Conservation (phyloP, 2,113 vertebrate species). For the Poecilia latipinna region DNA sequence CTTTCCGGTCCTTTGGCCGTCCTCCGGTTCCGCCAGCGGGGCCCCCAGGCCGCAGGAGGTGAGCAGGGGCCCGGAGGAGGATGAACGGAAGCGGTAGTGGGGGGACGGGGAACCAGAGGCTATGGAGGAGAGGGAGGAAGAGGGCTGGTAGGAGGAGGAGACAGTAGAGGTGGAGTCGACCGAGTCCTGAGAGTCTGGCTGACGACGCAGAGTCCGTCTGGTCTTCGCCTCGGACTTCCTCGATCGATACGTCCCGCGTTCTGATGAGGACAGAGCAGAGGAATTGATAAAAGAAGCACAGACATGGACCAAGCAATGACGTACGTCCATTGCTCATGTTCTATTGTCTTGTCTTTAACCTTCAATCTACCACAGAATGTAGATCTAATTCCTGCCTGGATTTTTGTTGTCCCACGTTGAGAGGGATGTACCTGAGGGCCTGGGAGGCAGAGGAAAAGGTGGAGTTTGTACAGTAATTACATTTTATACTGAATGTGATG, state of each 20-base stretch:
- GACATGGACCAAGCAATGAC: too few species aligned
- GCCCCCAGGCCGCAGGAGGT: slow-evolving; percentile 73
- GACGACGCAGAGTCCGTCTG: slow-evolving; percentile 79
- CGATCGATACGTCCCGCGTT: slow-evolving; percentile 68
- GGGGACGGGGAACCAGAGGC: slow-evolving; percentile 77
- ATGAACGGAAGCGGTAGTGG: slow-evolving; percentile 83
- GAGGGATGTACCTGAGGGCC: too few species aligned
- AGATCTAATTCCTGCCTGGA: too few species aligned
- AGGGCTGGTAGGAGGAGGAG: slow-evolving; percentile 78
- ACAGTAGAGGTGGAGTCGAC: slow-evolving; percentile 68
- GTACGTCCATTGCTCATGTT: too few species aligned
- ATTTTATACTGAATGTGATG: background rate
- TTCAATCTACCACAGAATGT: too few species aligned
- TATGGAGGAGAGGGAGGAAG: slow-evolving; percentile 81
- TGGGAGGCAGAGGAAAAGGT: too few species aligned
- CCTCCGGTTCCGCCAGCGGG: slow-evolving; percentile 50
- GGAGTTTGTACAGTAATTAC: too few species aligned
- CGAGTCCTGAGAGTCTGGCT: slow-evolving; percentile 81
- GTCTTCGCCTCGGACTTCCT: slow-evolving; percentile 80
- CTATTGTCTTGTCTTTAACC: too few species aligned
- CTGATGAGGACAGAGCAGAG: slow-evolving; percentile 48
- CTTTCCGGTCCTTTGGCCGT: slow-evolving; percentile 71
- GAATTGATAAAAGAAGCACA: background rate
- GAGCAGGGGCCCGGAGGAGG: slow-evolving; percentile 88
- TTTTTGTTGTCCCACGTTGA: too few species aligned